Conservation (phyloP, 2,113 vertebrate genomes). For the Casuarius casuarius region DNA sequence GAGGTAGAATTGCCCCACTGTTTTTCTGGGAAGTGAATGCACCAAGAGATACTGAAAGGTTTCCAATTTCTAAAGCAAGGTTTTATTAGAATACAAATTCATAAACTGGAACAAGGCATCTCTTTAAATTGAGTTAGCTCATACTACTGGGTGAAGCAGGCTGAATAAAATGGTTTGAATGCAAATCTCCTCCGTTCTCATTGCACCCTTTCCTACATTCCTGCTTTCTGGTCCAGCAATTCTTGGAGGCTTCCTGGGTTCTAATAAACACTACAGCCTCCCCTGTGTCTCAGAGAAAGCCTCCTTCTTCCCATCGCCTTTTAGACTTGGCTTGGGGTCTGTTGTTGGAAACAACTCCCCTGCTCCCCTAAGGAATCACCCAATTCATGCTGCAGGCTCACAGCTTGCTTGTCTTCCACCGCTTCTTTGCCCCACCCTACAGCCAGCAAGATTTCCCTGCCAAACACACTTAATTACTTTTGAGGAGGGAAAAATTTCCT, state of each 20-base stretch:
- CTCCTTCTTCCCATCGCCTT: neutral
- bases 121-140: neutral
- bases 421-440: neutral
- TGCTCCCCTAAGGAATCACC: neutral
- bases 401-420: neutral
- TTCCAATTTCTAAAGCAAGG: slow-evolving; percentile 14
- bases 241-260: neutral
- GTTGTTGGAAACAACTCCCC: neutral
- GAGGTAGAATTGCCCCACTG: neutral
- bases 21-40: neutral
- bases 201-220: neutral
- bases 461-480: neutral
- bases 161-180: neutral
- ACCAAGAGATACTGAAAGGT: neutral
- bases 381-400: neutral
- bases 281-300: neutral
- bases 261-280: neutral
- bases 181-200: neutral
- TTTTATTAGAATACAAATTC: slow-evolving; percentile 2
- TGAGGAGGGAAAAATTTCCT: neutral
- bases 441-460: neutral
- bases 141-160: neutral
- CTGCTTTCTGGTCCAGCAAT: neutral
- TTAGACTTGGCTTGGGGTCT: neutral
- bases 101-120: neutral